A percentile compares a stretch with the other conserved stretches of the same genome.
Conservation (phyloP, 2,797 vertebrate species). For the Glossophaga mutica region DNA sequence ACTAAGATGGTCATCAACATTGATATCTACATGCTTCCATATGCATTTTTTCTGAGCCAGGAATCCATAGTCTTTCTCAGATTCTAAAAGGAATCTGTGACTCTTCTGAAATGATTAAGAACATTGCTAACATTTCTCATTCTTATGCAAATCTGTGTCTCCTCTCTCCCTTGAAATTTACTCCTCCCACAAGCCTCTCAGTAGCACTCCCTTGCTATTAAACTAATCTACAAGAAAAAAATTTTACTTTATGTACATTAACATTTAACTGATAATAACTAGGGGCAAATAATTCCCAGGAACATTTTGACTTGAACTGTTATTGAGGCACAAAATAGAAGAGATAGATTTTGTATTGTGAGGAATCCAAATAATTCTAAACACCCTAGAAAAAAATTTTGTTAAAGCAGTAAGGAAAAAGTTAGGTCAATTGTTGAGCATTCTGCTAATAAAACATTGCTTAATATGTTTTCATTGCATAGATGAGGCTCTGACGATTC, state of each 20-base stretch:
- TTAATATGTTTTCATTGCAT: slow-evolving; percentile 49
- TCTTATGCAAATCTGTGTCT: background rate
- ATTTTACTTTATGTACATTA: background rate
- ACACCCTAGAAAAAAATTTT: background rate
- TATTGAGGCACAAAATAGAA: slow-evolving; percentile 7
- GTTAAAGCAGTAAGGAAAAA: slow-evolving; percentile 39
- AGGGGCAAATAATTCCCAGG: background rate
- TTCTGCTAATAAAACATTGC: slow-evolving; percentile 61
- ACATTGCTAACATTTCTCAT: background rate
- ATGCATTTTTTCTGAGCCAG: background rate
- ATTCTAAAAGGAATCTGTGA: background rate
- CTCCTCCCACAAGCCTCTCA: background rate
- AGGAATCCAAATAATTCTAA: slow-evolving; percentile 3
- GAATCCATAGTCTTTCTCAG: background rate
- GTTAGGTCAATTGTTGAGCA: slow-evolving; percentile 13
- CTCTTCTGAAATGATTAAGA: background rate
- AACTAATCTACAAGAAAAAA: background rate
- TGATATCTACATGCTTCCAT: background rate
- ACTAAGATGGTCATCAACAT: background rate
- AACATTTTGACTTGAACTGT: background rate
- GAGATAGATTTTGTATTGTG: background rate
- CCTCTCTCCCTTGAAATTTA: background rate
- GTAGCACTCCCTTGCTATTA: background rate
- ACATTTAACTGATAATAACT: background rate
- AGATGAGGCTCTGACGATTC: slow-evolving; percentile 47